phyloP scores from a whole-genome alignment of 2,113 vertebrate genomes.

The Equus quagga region DNA sequence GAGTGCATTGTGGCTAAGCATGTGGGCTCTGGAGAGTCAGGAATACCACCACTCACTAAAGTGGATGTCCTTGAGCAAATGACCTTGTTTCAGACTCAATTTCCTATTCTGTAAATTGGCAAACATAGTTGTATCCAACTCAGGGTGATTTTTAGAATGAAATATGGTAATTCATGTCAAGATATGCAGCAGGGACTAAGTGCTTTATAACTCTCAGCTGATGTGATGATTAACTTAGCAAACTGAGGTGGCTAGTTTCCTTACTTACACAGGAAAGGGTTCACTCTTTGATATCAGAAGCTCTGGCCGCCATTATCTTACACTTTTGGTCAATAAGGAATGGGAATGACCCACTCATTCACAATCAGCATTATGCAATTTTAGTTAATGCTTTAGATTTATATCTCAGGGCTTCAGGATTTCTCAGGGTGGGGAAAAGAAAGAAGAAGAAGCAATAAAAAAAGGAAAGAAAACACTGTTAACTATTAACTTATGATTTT shows the following conservation, averaged over 20 bases:
- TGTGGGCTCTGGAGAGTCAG: neutral
- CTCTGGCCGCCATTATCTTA: neutral
- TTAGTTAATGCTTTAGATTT: neutral
- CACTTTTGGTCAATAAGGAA: neutral
- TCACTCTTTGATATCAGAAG: neutral
- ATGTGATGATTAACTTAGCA: neutral
- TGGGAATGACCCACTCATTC: neutral
- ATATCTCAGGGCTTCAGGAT: neutral
- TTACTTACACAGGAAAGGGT: neutral
- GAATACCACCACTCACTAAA: too few relatives aligned
- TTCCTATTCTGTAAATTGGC: neutral
- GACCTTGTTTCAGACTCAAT: neutral
- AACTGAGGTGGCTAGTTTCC: neutral
- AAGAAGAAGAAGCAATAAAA: neutral
- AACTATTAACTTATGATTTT: neutral
- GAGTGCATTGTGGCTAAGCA: neutral
- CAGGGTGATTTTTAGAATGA: neutral
- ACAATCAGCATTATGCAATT: neutral
- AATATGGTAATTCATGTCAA: neutral
- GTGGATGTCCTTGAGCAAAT: neutral
- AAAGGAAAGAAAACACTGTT: neutral
- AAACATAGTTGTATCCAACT: neutral
- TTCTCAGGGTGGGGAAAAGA: neutral
- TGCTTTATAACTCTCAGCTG: neutral
- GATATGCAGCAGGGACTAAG: neutral